Base-by-base conservation (phyloP, 1,140 invertebrate species). In the Aphaenogaster rudis region DNA sequence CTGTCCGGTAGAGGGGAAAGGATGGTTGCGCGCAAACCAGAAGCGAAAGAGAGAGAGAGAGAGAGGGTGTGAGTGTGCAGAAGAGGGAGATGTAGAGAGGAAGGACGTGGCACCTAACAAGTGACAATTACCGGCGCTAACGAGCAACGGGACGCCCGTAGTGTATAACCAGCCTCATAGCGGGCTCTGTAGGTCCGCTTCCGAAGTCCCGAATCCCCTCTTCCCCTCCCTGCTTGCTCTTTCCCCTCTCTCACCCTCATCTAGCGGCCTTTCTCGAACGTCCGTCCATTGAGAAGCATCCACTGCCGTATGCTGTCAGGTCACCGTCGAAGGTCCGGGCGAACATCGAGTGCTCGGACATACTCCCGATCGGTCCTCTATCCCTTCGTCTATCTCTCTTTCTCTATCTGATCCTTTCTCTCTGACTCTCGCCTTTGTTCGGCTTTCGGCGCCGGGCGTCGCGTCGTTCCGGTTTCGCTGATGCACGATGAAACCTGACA, bases 61-160 rank as follows among this genome's bases (percentile, higher is more conserved):
- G 77, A 61, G 42, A 48, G 52, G 0, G 21, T 48, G 42, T 13
- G 13, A 4, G 5, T 13, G 42, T 1, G n/a, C 3, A 17, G 33
- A 15, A 63, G 28, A 77, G 45, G 48, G 76, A 76, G 63, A 48
- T 2, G 61, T 39, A 15, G 88, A 57, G 87, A 87, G 90, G 84
- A 90, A 91, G 92, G 91, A 88, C 90, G 91, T 93, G 92, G 92
- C 92, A 93, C 91, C 90, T 93, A 94, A 94, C 93, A 94, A 94
- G 93, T 94, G 93, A 94, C 93, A 94, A 94, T 94, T 94, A 94
- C 93, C 90, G 92, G 86, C 84, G 91, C 92, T 94, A 94, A 94
- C 93, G 93, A 94, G 93, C 92, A 84, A 67, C 86, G 81, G 91
- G 57, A 74, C 69, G 69, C 78, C 64, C 71, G 78, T 87, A 81